Percentiles rank a stretch among this genome's conserved stretches.
Evolutionary conservation across 2,797 vertebrate species (phyloP).

Genomic region (Bradypodion ventrale): DNA sequence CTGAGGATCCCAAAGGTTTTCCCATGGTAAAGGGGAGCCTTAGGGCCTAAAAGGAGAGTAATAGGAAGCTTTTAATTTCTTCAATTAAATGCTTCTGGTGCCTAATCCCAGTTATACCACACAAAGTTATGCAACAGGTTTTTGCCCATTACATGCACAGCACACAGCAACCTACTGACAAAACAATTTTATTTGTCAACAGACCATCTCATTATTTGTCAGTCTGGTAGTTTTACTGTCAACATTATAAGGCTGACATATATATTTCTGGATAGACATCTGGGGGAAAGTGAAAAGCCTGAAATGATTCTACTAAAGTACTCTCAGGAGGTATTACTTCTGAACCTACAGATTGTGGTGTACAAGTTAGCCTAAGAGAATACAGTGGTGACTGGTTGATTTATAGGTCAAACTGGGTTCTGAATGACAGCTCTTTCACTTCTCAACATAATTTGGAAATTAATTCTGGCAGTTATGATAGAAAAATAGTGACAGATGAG

Average conservation of each 20-base stretch:
- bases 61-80: no score
- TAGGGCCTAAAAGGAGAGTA: no score
- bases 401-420: conserved; percentile 17
- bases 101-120: no score
- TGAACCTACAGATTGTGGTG: conserved; percentile 3
- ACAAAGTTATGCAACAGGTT: no score
- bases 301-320: not conserved
- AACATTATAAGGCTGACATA: not conserved
- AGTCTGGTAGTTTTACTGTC: not conserved
- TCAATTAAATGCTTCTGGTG: no score
- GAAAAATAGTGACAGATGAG: conserved; percentile 25
- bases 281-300: not conserved
- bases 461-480: conserved; percentile 34
- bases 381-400: not conserved
- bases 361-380: conserved; percentile 14
- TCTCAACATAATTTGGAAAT: conserved; percentile 38
- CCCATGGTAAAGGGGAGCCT: no score
- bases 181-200: not conserved
- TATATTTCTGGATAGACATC: not conserved
- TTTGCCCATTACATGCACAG: fast-evolving
- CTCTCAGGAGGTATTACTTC: conserved; percentile 1
- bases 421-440: conserved; percentile 36
- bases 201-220: not conserved
- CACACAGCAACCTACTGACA: not conserved
- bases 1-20: no score